Evolutionary conservation across 2,113 vertebrate genomes (phyloP).

Genomic region (Corapipo altera): DNA sequence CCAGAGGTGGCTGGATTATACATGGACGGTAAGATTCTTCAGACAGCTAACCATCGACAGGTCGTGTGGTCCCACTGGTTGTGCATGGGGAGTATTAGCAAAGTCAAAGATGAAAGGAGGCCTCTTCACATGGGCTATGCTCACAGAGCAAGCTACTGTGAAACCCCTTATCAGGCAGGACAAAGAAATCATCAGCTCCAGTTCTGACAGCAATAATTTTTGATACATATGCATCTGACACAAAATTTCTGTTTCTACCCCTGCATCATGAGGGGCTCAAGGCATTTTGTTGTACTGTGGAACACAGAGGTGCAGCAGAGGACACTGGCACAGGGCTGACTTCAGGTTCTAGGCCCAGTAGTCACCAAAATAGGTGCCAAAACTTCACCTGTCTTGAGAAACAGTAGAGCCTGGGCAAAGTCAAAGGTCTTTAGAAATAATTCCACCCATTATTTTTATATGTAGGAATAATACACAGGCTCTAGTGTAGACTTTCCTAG

Average conservation of each 20-base stretch:
- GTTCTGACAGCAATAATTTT: neutral
- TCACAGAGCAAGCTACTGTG: neutral
- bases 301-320: neutral
- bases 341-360: neutral
- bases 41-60: neutral
- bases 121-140: rapidly evolving
- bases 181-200: neutral
- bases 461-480: rapidly evolving
- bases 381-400: neutral
- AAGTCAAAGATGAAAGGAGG: neutral
- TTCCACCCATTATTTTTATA: neutral
- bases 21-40: neutral
- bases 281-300: neutral
- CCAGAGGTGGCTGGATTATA: neutral
- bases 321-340: neutral
- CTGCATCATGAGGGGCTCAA: neutral
- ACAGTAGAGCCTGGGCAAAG: neutral
- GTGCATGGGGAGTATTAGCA: neutral
- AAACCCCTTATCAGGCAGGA: neutral
- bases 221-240: neutral
- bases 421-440: neutral
- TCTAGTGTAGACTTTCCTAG: neutral
- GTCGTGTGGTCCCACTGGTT: neutral
- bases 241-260: neutral
- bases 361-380: neutral